phyloP scores from a whole-genome alignment of 2,888 invertebrate genomes.

The Melieria crassipennis region DNA sequence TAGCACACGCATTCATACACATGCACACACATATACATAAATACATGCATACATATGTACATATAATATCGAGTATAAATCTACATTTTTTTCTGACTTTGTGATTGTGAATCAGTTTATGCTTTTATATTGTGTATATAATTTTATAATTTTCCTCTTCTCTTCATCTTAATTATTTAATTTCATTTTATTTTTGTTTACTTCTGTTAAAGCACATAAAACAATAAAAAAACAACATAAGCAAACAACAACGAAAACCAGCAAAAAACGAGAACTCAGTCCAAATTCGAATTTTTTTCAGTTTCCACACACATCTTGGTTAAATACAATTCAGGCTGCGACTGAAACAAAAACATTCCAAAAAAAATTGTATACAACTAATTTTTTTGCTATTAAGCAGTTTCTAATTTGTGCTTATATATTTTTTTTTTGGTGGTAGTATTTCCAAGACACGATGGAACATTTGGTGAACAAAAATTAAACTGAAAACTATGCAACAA shows the following conservation, averaged over 20 bases:
- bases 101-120: constrained; percentile 16
- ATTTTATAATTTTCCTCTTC: constrained; percentile 6
- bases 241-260: neutral
- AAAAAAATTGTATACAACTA: too few relatives aligned
- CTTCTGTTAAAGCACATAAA: constrained; percentile 12
- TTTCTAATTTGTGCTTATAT: too few relatives aligned
- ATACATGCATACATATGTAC: neutral
- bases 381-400: too few relatives aligned
- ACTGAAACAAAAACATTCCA: too few relatives aligned
- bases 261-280: constrained; percentile 60
- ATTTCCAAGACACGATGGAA: too few relatives aligned
- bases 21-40: neutral
- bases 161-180: constrained; percentile 19
- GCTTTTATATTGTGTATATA: constrained; percentile 5
- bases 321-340: too few relatives aligned
- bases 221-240: too few relatives aligned
- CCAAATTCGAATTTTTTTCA: constrained; percentile 52
- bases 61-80: neutral
- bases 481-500: too few relatives aligned
- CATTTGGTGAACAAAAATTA: too few relatives aligned
- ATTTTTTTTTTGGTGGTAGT: too few relatives aligned
- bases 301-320: too few relatives aligned
- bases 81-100: neutral
- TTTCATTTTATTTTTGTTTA: constrained; percentile 25
- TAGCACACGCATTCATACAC: constrained; percentile 9